Evolutionary conservation across 2,888 invertebrate genomes (phyloP).

Genomic region (Sclerodermus sp.): DNA sequence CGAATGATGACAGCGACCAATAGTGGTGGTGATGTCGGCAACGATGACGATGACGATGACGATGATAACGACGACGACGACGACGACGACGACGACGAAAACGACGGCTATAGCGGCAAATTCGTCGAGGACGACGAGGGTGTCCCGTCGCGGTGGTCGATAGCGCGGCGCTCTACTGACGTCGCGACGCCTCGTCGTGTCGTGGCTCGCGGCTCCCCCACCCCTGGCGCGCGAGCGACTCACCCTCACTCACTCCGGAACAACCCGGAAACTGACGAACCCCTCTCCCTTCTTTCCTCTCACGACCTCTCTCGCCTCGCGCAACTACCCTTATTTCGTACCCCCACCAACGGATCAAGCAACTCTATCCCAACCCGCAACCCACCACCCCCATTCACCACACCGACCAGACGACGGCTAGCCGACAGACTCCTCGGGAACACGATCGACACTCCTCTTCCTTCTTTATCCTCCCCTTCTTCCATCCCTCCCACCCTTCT

Average conservation of each 20-base stretch:
- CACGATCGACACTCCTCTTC: conserved; percentile 5
- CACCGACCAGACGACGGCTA: conserved; percentile 7
- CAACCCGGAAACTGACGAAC: conserved; percentile 56
- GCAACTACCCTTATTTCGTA: conserved; percentile 49
- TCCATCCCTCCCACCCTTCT: background rate
- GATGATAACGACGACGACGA: too few species aligned
- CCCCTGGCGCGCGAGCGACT: conserved; percentile 28
- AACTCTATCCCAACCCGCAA: conserved; percentile 12
- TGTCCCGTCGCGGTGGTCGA: conserved; percentile 50
- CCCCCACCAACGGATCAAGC: conserved; percentile 22
- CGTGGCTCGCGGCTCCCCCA: conserved; percentile 56
- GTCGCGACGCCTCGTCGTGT: conserved; percentile 60
- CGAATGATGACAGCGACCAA: too few species aligned
- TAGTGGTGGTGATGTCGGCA: too few species aligned
- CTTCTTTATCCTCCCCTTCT: conserved; percentile 1
- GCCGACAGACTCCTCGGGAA: conserved; percentile 11
- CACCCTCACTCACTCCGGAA: conserved; percentile 48
- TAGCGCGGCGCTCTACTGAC: conserved; percentile 56
- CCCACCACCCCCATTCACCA: conserved; percentile 5
- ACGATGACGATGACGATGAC: too few species aligned
- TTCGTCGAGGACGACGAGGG: conserved; percentile 7
- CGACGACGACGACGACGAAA: conserved; percentile 10
- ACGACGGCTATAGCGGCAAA: conserved; percentile 10
- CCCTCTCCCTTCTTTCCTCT: conserved; percentile 17
- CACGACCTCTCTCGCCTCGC: conserved; percentile 7